These are phyloP conservation scores for Acrocephalus arundinaceus DNA, from an alignment of 2,113 vertebrate genomes.

Conservation along the genomic window DNA sequence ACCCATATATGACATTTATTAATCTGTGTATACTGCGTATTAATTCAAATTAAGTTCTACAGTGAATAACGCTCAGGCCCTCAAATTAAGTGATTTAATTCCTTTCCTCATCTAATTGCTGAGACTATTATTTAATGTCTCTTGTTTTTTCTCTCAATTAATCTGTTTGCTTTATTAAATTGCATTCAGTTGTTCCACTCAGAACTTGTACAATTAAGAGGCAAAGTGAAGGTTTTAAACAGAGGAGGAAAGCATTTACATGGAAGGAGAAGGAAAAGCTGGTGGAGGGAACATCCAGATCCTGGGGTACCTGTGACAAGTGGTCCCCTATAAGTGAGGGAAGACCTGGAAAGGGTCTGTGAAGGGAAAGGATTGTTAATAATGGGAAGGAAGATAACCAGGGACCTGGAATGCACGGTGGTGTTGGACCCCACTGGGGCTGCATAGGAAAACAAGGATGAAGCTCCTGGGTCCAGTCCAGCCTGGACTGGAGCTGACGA, in stretches of 20 bases:
- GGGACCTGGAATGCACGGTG: not conserved
- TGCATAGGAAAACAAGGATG: not conserved
- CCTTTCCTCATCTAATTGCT: constrained; percentile 34
- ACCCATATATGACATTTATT: constrained; percentile 18
- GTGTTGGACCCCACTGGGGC: rapidly evolving
- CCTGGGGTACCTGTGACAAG: not conserved
- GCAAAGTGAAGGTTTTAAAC: not conserved
- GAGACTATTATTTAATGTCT: constrained; percentile 40
- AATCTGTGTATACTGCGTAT: constrained; percentile 20
- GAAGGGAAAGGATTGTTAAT: not conserved
- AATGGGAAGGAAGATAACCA: rapidly evolving
- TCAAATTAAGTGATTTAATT: constrained; percentile 41
- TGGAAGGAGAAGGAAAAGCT: not conserved
- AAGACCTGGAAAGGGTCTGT: not conserved
- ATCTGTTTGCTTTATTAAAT: constrained; percentile 50
- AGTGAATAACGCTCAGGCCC: not conserved
- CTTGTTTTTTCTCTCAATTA: constrained; percentile 29
- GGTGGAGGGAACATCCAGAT: not conserved
- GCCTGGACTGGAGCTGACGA: not conserved
- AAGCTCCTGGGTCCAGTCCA: not conserved
- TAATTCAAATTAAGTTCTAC: constrained; percentile 37
- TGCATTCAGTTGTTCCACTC: not conserved
- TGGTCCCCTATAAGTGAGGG: not conserved
- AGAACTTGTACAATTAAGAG: not conserved
- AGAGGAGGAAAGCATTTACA: not conserved